Evolutionary conservation across 2,113 vertebrate species (phyloP).

Genomic region (Sapajus apella): DNA sequence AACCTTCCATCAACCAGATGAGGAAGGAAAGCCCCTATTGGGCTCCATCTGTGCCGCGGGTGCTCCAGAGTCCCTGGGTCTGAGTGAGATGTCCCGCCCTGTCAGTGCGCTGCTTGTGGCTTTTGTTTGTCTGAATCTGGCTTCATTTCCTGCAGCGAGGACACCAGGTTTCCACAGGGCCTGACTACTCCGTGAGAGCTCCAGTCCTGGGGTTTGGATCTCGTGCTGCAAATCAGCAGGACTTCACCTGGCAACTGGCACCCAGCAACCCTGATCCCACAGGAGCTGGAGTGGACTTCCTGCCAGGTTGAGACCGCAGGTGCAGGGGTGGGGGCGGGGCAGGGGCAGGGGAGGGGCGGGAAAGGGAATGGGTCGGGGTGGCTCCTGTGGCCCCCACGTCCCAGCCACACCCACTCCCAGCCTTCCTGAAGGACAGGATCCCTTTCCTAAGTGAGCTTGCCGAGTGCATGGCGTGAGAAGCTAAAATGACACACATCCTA

Average conservation of each 20-base stretch:
- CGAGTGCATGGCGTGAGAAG: fast-evolving
- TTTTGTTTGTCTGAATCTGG: no score
- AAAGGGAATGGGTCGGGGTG: no score
- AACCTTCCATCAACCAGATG: neutral
- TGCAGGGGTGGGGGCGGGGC: neutral
- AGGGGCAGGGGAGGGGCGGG: no score
- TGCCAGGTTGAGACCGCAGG: fast-evolving
- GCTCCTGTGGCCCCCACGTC: neutral
- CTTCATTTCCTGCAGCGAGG: neutral
- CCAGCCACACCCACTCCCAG: neutral
- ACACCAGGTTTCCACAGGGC: neutral
- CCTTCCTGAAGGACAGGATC: neutral
- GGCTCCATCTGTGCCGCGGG: fast-evolving
- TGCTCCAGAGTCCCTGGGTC: neutral
- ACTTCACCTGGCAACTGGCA: neutral
- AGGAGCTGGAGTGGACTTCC: neutral
- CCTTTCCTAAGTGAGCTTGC: neutral
- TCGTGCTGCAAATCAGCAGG: neutral
- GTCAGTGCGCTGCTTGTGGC: fast-evolving
- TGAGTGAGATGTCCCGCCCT: no score
- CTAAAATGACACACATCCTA: neutral
- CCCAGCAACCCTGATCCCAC: neutral
- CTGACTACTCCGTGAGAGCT: neutral
- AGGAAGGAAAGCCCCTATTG: neutral
- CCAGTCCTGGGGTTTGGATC: no score